Evolutionary conservation across 30 jellyfish, hydroid and myxozoan species (phyloP), one percentile per base, ranked within the genome.

Genomic region (Pelagia noctiluca): DNA sequence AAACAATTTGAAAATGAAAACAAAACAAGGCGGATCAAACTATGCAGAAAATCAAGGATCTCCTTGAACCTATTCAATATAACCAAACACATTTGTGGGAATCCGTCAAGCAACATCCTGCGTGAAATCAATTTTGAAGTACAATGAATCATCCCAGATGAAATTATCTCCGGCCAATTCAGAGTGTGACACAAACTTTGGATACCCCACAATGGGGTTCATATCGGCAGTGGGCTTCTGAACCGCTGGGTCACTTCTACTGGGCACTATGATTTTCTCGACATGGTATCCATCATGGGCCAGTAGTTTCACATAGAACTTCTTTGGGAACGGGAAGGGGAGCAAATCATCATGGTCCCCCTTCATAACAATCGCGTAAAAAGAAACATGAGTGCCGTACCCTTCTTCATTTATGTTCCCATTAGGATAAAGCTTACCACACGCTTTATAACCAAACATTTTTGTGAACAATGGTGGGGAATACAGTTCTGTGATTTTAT

Each of bases 381-480:
- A 63, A 28, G 97, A 71, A 21, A 90, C 76, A 68, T 76, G 90
- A 18, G 85, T 75, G 2, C 71, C 78, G 35, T 63, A 49, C 32
- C 88, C 78, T 28, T 61, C 50, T 23, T 72, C 84, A 30, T 34
- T 62, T 23, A 70, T 38, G 19, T 90, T 93, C 2, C 97, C 97
- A 61, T 85, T 70, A 12, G 85, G 35, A 71, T 52, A 84, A 1
- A 90, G 52, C 48, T 71, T 84, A 26, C 85, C 73, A 35, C 94
- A 90, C 35, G 80, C 49, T 61, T 74, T 78, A 76, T 82, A 90
- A 16, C 97, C 97, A 46, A 72, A 90, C 3, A 38, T 28, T 10
- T 72, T 32, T 0, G 96, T 60, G 38, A 10, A 78, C 25, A 90
- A 37, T 0, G 97, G 97, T 3, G 97, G 97, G 22, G 97, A 84